Evolutionary conservation across 2,113 vertebrate species (phyloP).

Genomic region (Bubo scandiacus): DNA sequence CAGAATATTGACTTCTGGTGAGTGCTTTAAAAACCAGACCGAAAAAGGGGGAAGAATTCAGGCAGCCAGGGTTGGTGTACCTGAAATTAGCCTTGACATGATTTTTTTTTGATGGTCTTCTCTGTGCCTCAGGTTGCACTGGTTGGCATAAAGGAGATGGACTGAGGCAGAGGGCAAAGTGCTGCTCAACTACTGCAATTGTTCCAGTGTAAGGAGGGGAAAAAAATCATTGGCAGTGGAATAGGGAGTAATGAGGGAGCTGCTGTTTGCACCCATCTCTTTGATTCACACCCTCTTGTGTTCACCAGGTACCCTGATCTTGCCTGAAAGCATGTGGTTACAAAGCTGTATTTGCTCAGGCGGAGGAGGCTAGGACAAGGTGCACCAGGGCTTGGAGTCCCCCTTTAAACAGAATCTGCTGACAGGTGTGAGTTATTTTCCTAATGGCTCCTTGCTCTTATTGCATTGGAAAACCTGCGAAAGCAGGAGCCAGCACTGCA

Average conservation of each 20-base stretch:
- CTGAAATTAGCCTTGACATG: background rate
- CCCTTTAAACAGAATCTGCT: background rate
- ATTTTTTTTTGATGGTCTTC: background rate
- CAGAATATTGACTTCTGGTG: background rate
- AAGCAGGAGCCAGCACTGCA: constrained; percentile 1
- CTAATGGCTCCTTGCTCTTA: constrained; percentile 36
- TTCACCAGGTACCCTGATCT: background rate
- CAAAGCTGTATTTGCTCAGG: background rate
- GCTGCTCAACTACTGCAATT: background rate
- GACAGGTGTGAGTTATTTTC: constrained; percentile 41
- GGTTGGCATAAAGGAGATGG: background rate
- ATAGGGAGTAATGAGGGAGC: background rate
- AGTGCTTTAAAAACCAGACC: background rate
- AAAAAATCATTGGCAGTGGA: background rate
- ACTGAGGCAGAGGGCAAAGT: background rate
- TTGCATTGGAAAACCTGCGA: background rate
- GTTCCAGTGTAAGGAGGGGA: background rate
- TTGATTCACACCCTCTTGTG: background rate
- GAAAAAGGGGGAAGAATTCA: background rate
- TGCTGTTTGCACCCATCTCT: background rate
- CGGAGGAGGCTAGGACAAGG: background rate
- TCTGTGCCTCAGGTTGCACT: background rate
- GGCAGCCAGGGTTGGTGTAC: background rate
- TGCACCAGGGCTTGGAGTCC: background rate
- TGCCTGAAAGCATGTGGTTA: background rate